Evolutionary conservation across 2,888 invertebrate genomes (phyloP).

Genomic region (Agonopterix alstromeriana): DNA sequence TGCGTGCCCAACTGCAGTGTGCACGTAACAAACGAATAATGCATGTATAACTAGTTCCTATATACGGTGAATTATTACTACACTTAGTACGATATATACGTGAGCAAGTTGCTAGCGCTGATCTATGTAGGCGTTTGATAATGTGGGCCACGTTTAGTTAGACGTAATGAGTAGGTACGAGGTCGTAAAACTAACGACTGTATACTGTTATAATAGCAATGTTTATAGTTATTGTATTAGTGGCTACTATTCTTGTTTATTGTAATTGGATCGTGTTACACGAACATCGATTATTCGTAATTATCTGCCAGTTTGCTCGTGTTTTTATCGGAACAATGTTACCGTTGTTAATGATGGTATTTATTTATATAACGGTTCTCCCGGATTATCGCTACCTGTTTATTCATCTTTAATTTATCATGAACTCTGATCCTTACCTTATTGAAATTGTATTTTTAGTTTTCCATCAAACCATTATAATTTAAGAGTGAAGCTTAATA

Average conservation of each 20-base stretch:
- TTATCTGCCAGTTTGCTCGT: no score
- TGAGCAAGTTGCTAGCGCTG: conserved; percentile 38
- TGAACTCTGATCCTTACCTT: no score
- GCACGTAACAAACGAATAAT: conserved; percentile 15
- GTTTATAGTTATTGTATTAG: conserved; percentile 19
- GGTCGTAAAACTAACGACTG: conserved; percentile 42
- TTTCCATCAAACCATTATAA: no score
- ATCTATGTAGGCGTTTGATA: conserved; percentile 44
- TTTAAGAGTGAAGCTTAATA: no score
- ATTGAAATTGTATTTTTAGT: no score
- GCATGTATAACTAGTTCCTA: conserved; percentile 8
- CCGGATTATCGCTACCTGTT: background rate
- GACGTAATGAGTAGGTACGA: conserved; percentile 32
- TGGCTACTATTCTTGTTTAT: conserved; percentile 12
- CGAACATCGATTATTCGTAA: conserved; percentile 3
- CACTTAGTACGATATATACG: conserved; percentile 42
- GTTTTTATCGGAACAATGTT: no score
- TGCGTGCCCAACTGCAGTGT: conserved; percentile 30
- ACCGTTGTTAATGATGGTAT: no score
- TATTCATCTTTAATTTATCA: no score
- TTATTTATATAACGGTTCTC: background rate
- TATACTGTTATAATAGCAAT: conserved; percentile 32
- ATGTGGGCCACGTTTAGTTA: conserved; percentile 57
- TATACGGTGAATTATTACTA: conserved; percentile 46
- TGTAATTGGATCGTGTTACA: conserved; percentile 4